Conservation (phyloP, 2,113 vertebrate species). For the Tragelaphus scriptus region DNA sequence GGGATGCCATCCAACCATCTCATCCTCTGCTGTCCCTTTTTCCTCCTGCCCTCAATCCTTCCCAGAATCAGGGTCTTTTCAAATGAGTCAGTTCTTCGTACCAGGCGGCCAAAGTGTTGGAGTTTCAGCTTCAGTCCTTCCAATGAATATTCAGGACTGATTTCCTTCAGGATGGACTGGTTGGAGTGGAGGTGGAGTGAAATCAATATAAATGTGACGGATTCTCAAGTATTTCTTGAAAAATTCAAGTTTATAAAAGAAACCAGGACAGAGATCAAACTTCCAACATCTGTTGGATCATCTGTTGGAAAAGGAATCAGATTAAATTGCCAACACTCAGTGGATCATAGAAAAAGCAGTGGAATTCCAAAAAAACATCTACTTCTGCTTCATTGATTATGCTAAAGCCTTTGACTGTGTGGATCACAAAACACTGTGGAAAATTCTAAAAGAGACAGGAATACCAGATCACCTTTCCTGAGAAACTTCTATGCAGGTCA, state of each 20-base stretch:
- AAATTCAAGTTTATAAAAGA: neutral
- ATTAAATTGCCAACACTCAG: neutral
- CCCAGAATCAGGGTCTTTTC: neutral
- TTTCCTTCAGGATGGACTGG: neutral
- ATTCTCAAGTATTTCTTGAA: neutral
- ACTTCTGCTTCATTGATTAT: neutral
- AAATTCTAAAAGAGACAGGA: neutral
- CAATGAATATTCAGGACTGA: neutral
- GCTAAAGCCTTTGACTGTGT: neutral
- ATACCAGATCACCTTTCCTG: neutral
- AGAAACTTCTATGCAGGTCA: neutral
- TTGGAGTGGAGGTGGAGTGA: neutral
- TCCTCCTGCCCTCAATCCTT: neutral
- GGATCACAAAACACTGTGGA: neutral
- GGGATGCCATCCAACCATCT: neutral
- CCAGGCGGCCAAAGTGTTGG: neutral
- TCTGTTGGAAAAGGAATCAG: neutral
- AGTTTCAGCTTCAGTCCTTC: neutral
- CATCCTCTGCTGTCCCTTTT: neutral
- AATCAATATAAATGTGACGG: neutral
- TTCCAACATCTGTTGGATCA: neutral
- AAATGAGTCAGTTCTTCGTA: neutral
- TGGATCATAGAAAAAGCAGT: neutral
- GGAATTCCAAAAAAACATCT: neutral
- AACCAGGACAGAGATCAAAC: neutral